Conservation (phyloP, 2,797 vertebrate species). For the Sarcoramphus papa region DNA sequence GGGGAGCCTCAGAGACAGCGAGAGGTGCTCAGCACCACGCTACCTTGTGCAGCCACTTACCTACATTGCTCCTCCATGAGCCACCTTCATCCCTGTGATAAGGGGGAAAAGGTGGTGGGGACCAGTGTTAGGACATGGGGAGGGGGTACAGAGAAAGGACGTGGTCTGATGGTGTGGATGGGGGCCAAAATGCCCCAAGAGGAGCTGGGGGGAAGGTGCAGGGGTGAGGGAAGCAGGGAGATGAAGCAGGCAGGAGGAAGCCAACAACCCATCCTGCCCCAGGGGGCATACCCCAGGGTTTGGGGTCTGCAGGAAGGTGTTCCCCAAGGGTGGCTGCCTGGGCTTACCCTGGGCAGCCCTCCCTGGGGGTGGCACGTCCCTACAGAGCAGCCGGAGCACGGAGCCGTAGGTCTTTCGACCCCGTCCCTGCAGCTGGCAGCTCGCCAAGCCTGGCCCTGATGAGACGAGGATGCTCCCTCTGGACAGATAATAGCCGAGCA, state of each 20-base stretch:
- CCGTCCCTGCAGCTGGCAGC: no score
- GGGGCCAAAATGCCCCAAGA: background rate
- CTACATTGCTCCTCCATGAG: background rate
- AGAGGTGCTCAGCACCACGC: background rate
- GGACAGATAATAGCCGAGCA: conserved; percentile 7
- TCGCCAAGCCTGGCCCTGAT: background rate
- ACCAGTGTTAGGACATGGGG: background rate
- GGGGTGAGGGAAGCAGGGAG: background rate
- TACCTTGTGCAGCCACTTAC: background rate
- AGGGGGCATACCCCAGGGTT: background rate
- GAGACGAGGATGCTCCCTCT: conserved; percentile 2
- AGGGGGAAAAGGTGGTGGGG: background rate
- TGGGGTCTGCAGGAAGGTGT: background rate
- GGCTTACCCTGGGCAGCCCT: background rate
- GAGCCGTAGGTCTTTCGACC: accelerated
- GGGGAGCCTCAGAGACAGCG: background rate
- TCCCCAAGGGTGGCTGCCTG: background rate
- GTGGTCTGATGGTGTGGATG: accelerated
- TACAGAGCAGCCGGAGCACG: background rate
- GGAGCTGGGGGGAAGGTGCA: background rate
- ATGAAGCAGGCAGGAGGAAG: background rate
- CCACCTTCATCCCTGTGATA: background rate
- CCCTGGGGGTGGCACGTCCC: background rate
- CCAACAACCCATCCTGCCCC: background rate
- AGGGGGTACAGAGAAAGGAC: background rate